These are phyloP conservation scores for Drosophila lacertosa DNA, from an alignment of 1,140 invertebrate genomes.

Conservation along the genomic window DNA sequence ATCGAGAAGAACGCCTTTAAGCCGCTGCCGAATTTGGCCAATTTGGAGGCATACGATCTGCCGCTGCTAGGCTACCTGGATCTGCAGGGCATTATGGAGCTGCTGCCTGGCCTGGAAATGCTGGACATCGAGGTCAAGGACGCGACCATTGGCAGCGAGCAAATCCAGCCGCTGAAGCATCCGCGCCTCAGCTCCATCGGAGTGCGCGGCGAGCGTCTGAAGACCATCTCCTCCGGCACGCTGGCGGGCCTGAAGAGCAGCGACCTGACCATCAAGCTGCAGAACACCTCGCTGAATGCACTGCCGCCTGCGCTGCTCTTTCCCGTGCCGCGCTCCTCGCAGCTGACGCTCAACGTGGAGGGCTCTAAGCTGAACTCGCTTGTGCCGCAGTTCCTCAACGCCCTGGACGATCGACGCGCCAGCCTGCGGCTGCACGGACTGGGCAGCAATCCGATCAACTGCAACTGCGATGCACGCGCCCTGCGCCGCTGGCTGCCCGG, in stretches of 20 bases:
- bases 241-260: conserved; percentile 91
- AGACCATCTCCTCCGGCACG: conserved; percentile 91
- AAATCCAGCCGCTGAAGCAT: conserved; percentile 91
- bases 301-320: conserved; percentile 93
- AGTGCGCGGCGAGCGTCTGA: conserved; percentile 90
- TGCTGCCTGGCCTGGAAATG: conserved; percentile 88
- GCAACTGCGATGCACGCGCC: conserved; percentile 92
- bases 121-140: conserved; percentile 95
- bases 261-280: conserved; percentile 89
- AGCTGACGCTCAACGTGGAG: conserved; percentile 90
- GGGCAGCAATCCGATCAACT: conserved; percentile 91
- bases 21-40: conserved; percentile 88
- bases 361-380: conserved; percentile 91
- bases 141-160: conserved; percentile 91
- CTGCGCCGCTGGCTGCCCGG: conserved; percentile 90
- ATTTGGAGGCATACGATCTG: conserved; percentile 89
- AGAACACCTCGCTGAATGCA: conserved; percentile 91
- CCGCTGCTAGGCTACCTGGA: conserved; percentile 93
- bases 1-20: conserved; percentile 94
- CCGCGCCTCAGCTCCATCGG: conserved; percentile 90
- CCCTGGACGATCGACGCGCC: conserved; percentile 91
- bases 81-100: conserved; percentile 90
- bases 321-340: conserved; percentile 94
- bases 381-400: conserved; percentile 90
- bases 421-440: conserved; percentile 90